Conservation (phyloP, 2,888 invertebrate species). For the Thymelicus acteon region DNA sequence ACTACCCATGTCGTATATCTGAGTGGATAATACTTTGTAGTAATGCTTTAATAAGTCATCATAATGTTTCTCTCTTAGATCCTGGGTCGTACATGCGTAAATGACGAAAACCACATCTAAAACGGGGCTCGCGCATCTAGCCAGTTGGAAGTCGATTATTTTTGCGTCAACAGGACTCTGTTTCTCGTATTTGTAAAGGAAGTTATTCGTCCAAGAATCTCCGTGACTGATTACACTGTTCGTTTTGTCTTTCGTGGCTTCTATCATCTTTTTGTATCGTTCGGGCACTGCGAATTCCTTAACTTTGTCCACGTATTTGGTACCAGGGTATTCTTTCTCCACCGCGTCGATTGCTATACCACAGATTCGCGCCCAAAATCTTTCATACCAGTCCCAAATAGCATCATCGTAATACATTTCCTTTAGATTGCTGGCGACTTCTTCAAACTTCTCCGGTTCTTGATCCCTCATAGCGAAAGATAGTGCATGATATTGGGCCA, state of each 20-base stretch:
- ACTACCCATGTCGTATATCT: conserved; percentile 85
- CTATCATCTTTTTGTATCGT: conserved; percentile 76
- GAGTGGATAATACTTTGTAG: conserved; percentile 79
- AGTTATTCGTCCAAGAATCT: conserved; percentile 91
- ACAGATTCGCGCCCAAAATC: conserved; percentile 79
- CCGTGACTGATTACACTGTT: conserved; percentile 88
- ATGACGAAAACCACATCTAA: conserved; percentile 84
- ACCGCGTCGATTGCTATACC: conserved; percentile 86
- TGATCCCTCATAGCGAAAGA: conserved; percentile 85
- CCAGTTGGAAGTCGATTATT: conserved; percentile 89
- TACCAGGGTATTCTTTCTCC: conserved; percentile 85
- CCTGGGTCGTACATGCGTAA: conserved; percentile 85
- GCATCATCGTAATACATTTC: conserved; percentile 86
- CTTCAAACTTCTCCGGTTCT: conserved; percentile 75
- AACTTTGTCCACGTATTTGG: conserved; percentile 83
- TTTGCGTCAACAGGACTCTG: conserved; percentile 69
- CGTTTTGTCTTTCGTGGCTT: conserved; percentile 64
- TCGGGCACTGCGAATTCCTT: conserved; percentile 81
- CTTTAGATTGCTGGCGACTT: conserved; percentile 65
- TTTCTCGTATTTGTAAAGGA: conserved; percentile 79
- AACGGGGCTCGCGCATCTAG: conserved; percentile 84
- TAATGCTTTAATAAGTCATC: conserved; percentile 86
- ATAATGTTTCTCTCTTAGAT: conserved; percentile 84
- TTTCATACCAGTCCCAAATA: conserved; percentile 83
- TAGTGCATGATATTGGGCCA: conserved; percentile 86